Evolutionary conservation across 2,113 vertebrate genomes (phyloP).

Genomic region (Campylorhamphus procurvoides): DNA sequence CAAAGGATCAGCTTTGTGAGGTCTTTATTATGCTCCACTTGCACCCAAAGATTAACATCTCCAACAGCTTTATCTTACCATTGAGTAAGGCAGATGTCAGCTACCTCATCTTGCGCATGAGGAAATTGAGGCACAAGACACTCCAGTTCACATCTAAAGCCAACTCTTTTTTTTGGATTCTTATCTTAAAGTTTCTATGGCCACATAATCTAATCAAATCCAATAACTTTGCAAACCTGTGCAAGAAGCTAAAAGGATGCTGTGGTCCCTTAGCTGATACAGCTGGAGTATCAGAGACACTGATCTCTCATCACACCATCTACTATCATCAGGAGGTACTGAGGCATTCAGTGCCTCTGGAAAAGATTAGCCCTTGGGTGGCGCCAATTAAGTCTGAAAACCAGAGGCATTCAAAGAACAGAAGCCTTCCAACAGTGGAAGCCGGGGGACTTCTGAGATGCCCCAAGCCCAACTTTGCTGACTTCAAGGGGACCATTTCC

Average conservation of each 20-base stretch:
- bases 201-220: background rate
- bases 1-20: background rate
- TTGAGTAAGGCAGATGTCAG: background rate
- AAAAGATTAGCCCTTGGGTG: background rate
- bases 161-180: background rate
- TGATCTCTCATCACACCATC: background rate
- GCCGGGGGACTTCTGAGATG: background rate
- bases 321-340: background rate
- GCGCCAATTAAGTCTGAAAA: background rate
- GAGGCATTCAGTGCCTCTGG: background rate
- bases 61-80: background rate
- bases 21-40: background rate
- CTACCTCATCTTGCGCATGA: background rate
- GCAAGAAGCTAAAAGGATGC: background rate
- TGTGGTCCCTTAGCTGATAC: background rate
- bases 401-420: background rate
- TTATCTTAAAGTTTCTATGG: background rate
- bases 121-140: background rate
- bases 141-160: background rate
- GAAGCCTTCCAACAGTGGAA: slow-evolving; percentile 6
- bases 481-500: slow-evolving; percentile 14
- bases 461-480: background rate
- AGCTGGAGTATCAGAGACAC: background rate
- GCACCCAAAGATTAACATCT: background rate
- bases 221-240: background rate